Evolutionary conservation across 2,888 invertebrate species (phyloP).

Genomic region (Netelia inedita): DNA sequence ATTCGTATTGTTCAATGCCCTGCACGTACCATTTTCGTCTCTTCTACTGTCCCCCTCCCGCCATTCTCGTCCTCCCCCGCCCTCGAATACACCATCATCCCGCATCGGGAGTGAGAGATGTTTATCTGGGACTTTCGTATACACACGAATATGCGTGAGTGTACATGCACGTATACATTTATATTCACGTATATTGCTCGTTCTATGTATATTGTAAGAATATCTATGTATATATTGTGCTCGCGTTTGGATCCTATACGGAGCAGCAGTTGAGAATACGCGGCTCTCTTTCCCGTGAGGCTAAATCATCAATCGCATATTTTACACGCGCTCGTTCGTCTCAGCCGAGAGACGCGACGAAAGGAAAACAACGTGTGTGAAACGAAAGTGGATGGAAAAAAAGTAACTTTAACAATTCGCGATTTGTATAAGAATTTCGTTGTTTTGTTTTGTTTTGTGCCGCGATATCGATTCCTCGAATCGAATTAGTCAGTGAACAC

Average conservation of each 20-base stretch:
- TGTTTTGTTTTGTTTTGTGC: background rate
- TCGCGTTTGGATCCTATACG: conserved; percentile 19
- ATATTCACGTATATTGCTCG: background rate
- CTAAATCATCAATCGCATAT: conserved; percentile 43
- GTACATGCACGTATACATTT: background rate
- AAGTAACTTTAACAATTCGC: background rate
- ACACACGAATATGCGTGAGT: conserved; percentile 20
- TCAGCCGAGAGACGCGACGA: conserved; percentile 6
- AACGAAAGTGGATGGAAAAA: background rate
- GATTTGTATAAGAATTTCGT: background rate
- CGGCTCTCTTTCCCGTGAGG: conserved; percentile 3
- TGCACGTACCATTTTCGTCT: conserved; percentile 31
- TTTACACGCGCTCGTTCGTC: conserved; percentile 15
- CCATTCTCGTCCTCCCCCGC: conserved; percentile 36
- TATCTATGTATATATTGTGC: background rate
- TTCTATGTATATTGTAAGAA: background rate
- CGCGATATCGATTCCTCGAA: conserved; percentile 9
- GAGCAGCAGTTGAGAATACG: background rate
- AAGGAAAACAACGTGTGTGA: background rate
- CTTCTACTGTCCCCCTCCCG: conserved; percentile 7
- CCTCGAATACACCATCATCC: conserved; percentile 37
- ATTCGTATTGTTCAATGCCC: conserved; percentile 40
- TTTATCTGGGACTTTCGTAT: conserved; percentile 63
- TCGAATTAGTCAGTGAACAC: conserved; percentile 44
- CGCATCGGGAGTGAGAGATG: conserved; percentile 63